Percentiles rank a stretch among this genome's conserved stretches.
Evolutionary conservation across 2,797 vertebrate species (phyloP).

Genomic region (Falco concolor): DNA sequence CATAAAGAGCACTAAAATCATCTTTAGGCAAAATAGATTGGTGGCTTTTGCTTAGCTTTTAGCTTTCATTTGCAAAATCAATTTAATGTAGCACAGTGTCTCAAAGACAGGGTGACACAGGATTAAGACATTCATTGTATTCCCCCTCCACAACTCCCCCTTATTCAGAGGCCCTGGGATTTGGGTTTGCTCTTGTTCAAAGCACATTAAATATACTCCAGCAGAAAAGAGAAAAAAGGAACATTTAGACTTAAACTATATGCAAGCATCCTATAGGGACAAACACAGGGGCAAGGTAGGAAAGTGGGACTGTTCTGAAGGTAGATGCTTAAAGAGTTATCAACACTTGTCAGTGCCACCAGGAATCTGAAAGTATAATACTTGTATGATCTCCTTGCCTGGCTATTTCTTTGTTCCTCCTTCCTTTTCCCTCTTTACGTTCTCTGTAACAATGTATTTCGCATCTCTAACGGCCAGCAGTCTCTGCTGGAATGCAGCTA

Average conservation of each 20-base stretch:
- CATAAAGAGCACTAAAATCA: constrained; percentile 77
- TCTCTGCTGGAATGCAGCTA: not conserved
- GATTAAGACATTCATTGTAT: constrained; percentile 61
- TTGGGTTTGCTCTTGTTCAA: constrained; percentile 23
- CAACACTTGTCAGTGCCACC: not conserved
- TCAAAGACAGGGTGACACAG: constrained; percentile 71
- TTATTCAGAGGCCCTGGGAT: constrained; percentile 23
- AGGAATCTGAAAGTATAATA: not conserved
- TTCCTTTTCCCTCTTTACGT: not conserved
- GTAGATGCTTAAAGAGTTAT: not conserved
- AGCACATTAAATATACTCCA: constrained; percentile 26
- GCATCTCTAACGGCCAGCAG: not conserved
- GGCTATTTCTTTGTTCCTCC: not conserved
- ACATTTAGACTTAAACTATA: not conserved
- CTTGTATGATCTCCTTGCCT: not conserved
- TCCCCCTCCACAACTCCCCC: not conserved
- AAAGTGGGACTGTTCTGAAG: not conserved
- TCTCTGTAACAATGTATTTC: not conserved
- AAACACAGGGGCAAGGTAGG: not conserved
- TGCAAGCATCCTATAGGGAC: not conserved
- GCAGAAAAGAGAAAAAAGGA: not conserved
- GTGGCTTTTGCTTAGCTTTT: constrained; percentile 77
- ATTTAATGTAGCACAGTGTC: constrained; percentile 69
- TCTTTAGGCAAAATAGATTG: constrained; percentile 76
- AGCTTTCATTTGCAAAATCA: constrained; percentile 79